These are phyloP conservation scores for Paracentrotus lividus DNA, from an alignment of 53 echinoderm and acorn worm genomes.

Conservation along the genomic window DNA sequence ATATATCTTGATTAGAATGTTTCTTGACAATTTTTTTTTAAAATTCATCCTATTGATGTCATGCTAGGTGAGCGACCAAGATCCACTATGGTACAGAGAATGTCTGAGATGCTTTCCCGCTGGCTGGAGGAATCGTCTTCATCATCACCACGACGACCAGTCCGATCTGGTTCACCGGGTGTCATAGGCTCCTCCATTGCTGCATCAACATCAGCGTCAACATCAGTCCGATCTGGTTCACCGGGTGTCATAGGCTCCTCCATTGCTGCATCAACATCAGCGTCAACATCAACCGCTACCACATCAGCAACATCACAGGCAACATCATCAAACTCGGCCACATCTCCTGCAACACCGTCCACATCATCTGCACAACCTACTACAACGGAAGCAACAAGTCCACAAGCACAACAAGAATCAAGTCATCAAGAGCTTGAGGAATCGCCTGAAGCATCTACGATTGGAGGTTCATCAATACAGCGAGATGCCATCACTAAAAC, in stretches of 20 bases:
- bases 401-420: not conserved
- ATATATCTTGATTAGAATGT: not conserved
- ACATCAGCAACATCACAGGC: not conserved
- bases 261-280: not conserved
- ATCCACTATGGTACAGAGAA: slow-evolving; percentile 91
- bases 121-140: slow-evolving; percentile 96
- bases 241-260: too few species aligned
- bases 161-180: not conserved
- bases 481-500: not conserved
- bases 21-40: not conserved
- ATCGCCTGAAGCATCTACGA: not conserved
- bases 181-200: slow-evolving; percentile 13
- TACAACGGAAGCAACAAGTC: slow-evolving; percentile 10
- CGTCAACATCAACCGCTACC: slow-evolving; percentile 25
- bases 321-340: not conserved
- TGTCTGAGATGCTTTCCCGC: slow-evolving; percentile 97
- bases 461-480: not conserved
- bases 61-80: slow-evolving; percentile 72
- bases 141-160: slow-evolving; percentile 72
- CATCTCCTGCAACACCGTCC: not conserved
- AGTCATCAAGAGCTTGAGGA: slow-evolving; percentile 5
- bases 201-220: not conserved
- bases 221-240: not conserved
- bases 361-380: not conserved
- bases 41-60: not conserved